Evolutionary conservation across 2,888 invertebrate genomes (phyloP).

Genomic region (Cerastis rubricosa): DNA sequence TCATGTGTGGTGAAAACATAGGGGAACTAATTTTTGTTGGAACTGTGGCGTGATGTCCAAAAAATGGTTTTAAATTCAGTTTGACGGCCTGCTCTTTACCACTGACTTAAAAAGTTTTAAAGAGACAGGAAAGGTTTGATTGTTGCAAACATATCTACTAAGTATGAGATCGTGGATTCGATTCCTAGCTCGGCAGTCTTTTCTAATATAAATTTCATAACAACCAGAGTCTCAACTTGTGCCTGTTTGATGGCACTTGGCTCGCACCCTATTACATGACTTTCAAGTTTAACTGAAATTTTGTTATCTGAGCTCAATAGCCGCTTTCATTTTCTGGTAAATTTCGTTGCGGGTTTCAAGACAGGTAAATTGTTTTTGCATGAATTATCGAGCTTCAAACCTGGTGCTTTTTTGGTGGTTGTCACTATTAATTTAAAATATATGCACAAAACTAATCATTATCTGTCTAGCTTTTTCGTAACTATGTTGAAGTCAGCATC

Average conservation of each 20-base stretch:
- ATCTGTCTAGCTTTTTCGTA: too few relatives aligned
- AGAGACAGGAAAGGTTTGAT: too few relatives aligned
- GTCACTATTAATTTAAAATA: not conserved
- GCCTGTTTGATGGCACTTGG: not conserved
- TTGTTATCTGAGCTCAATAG: too few relatives aligned
- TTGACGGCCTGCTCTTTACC: not conserved
- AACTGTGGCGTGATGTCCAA: not conserved
- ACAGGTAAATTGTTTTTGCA: too few relatives aligned
- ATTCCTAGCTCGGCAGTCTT: too few relatives aligned
- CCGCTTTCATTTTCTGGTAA: too few relatives aligned
- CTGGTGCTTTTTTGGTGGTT: not conserved
- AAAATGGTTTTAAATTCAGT: not conserved
- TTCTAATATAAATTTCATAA: too few relatives aligned
- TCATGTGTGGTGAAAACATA: slow-evolving; percentile 71
- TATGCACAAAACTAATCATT: not conserved
- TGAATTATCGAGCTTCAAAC: not conserved
- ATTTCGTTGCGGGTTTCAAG: too few relatives aligned
- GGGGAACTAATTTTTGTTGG: slow-evolving; percentile 37
- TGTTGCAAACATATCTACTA: too few relatives aligned
- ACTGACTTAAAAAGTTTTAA: not conserved
- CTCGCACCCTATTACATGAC: not conserved
- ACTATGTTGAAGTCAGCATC: too few relatives aligned
- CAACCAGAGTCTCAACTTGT: not conserved
- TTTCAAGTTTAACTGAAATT: too few relatives aligned
- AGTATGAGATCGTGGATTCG: too few relatives aligned